These are phyloP conservation scores for Agriopis aurantiaria DNA, from an alignment of 2,888 invertebrate species.

Conservation along the genomic window DNA sequence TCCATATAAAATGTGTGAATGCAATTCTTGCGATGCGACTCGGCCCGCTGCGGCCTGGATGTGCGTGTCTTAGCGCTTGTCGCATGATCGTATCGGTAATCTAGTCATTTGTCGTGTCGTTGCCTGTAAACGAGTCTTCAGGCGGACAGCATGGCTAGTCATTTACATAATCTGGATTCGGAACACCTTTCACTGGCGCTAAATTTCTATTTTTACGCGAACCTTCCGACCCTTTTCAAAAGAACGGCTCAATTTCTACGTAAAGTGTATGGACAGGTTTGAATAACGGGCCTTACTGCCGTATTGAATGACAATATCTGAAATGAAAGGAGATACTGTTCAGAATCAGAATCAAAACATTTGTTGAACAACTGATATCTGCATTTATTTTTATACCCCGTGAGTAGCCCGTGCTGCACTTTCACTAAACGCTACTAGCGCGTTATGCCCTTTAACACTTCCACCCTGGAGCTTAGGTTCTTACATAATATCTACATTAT, in stretches of 20 bases:
- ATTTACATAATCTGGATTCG: conserved; percentile 37
- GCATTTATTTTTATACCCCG: too few relatives aligned
- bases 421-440: too few relatives aligned
- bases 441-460: too few relatives aligned
- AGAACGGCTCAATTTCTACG: conserved; percentile 35
- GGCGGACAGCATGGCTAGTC: conserved; percentile 26
- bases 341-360: too few relatives aligned
- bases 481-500: too few relatives aligned
- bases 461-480: too few relatives aligned
- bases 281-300: conserved; percentile 1
- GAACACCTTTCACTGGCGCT: conserved; percentile 37
- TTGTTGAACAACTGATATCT: too few relatives aligned
- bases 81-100: neutral
- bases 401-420: too few relatives aligned
- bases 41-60: too few relatives aligned
- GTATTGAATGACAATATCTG: conserved; percentile 6
- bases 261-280: conserved; percentile 17
- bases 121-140: neutral
- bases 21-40: too few relatives aligned
- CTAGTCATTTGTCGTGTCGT: conserved; percentile 1
- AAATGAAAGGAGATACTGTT: neutral
- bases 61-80: neutral
- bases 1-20: too few relatives aligned
- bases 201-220: conserved; percentile 39
- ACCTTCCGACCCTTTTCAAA: conserved; percentile 36